A percentile compares a stretch with the other conserved stretches of the same genome.
Conservation (phyloP, 2,113 vertebrate species). For the Phaetusa simplex region DNA sequence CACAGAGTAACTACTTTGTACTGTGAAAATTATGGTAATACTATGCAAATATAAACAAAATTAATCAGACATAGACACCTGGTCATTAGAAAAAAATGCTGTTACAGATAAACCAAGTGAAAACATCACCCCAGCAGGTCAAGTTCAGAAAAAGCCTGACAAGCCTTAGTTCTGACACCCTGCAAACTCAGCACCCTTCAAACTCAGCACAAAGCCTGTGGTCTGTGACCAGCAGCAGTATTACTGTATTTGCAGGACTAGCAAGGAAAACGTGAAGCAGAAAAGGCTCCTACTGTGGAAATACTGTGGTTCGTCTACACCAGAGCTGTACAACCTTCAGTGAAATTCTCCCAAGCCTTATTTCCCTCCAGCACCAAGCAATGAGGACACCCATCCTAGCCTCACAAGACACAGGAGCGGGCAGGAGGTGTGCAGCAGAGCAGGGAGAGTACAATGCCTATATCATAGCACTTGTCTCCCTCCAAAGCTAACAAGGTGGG, state of each 20-base stretch:
- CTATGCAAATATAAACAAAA: not conserved
- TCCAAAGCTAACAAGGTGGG: not conserved
- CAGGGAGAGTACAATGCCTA: rapidly evolving
- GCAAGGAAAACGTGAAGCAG: not conserved
- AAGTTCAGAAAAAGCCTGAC: not conserved
- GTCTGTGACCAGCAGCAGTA: not conserved
- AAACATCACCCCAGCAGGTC: not conserved
- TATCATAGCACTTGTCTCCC: not conserved
- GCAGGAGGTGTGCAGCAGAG: not conserved
- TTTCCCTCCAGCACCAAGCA: not conserved
- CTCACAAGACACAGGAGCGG: not conserved
- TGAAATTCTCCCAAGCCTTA: rapidly evolving
- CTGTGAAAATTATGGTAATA: not conserved
- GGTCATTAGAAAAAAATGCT: not conserved
- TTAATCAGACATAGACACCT: not conserved
- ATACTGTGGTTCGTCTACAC: not conserved
- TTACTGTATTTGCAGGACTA: not conserved
- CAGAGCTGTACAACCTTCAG: rapidly evolving
- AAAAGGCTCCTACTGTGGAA: not conserved
- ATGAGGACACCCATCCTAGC: not conserved
- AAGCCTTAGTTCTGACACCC: not conserved
- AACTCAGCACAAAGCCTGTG: not conserved
- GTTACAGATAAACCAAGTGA: not conserved
- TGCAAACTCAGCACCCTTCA: not conserved
- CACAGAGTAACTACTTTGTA: not conserved